Conservation (phyloP, 2,113 vertebrate species). For the Pterocles gutturalis region DNA sequence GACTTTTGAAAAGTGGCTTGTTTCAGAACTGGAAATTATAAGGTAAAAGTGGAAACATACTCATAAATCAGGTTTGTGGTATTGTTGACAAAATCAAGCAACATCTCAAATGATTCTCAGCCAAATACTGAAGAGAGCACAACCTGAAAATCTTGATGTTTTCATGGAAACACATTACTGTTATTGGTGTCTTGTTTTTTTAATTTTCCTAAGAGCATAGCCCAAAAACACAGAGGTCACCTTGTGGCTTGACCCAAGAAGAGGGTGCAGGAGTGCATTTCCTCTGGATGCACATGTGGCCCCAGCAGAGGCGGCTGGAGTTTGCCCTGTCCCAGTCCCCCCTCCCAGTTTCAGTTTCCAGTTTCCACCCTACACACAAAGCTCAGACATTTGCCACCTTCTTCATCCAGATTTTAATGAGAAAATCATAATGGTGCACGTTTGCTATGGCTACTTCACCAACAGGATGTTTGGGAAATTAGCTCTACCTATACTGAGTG, state of each 20-base stretch:
- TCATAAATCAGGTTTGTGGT: neutral
- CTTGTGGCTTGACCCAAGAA: neutral
- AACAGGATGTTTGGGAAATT: accelerated
- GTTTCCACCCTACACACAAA: neutral
- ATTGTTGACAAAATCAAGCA: neutral
- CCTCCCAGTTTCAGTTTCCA: neutral
- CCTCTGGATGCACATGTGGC: neutral
- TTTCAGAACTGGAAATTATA: neutral
- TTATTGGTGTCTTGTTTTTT: neutral
- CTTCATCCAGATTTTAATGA: neutral
- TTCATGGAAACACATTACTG: neutral
- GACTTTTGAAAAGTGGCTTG: neutral
- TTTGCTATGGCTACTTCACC: neutral
- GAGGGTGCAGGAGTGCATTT: accelerated
- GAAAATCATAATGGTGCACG: neutral
- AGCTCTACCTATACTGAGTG: neutral
- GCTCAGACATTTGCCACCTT: neutral
- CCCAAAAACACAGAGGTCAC: neutral
- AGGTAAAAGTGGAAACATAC: neutral
- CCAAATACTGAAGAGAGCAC: neutral
- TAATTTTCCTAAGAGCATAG: neutral
- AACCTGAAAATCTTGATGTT: neutral
- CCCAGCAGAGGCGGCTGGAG: neutral
- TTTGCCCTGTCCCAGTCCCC: neutral
- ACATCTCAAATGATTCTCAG: neutral